Base-by-base conservation (phyloP, 2,888 invertebrate genomes). In the Helleia helle region DNA sequence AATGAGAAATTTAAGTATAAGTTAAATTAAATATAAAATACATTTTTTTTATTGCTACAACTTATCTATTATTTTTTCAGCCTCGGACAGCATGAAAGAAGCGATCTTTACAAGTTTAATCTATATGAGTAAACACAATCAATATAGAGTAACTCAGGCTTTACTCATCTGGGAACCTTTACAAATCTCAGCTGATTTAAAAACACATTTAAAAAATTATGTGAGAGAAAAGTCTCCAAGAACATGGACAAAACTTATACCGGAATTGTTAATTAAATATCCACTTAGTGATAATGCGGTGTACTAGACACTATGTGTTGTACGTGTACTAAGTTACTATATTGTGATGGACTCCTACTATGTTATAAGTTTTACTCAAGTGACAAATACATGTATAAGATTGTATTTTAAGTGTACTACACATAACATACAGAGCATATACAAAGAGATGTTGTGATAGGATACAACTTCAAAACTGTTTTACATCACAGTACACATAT, bases 101-200 rank as follows among this genome's bases (percentile, higher is more conserved):
- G 79, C 80, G 1, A 65, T 75, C 14, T 54, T 73, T 13, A 61
- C 56, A 1, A 79, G 79, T 58, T 55, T 86, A 38, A 55, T 79
- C 37, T 66, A 56, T 36, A 63, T 84, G 56, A 65, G 62, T 41
- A 71, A 63, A 48, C 71, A 76, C 46, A 68, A 69, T 44, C 59
- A 57, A 26, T 44, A 51, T 3, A 51, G 63, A 12, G 59, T 80
- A 1, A 54, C 63, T 13, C 54, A 63, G 46, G 59, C 57, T n/a
- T 51, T 86, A 18, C 44, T 74, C 1, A 42, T 53, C 3, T 80
- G 77, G 71, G 58, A 52, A 18, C 73, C 81, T 8, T 49, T 55
- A 9, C 28, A 44, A 0, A 39, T 84, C 2, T 71, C 81, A 0
- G 46, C 50, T 2, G 67, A 72, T 8, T 60, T 79, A 8, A 65